A percentile compares a stretch with the other conserved stretches of the same genome.
phyloP scores from a whole-genome alignment of 2,888 invertebrate species.

The Dicranocentrus wangi region DNA sequence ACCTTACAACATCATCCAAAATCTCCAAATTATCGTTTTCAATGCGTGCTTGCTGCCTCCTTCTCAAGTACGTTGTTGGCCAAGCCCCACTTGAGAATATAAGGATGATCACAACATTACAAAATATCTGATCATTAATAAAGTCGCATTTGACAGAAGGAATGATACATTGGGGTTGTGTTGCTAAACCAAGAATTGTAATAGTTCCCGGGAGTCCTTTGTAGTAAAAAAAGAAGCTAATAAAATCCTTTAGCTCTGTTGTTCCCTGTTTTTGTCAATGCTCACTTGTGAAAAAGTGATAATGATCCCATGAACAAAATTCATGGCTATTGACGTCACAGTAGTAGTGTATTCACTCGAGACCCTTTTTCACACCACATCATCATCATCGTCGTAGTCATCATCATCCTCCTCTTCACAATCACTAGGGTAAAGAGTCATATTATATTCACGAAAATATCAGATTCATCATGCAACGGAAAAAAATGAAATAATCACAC shows the following conservation, averaged over 20 bases:
- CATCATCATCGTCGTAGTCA: slow-evolving; percentile 13
- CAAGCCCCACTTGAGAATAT: too few relatives aligned
- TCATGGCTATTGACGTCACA: background rate
- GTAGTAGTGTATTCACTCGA: background rate
- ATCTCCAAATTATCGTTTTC: too few relatives aligned
- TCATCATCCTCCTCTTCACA: background rate
- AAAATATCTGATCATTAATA: slow-evolving; percentile 70
- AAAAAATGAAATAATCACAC: too few relatives aligned
- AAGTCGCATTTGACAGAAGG: slow-evolving; percentile 68
- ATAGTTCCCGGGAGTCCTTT: slow-evolving; percentile 65
- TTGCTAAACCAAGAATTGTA: slow-evolving; percentile 42
- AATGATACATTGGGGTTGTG: slow-evolving; percentile 57
- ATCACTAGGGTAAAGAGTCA: background rate
- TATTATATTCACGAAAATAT: slow-evolving; percentile 11
- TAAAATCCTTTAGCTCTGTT: slow-evolving; percentile 27
- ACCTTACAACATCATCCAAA: too few relatives aligned
- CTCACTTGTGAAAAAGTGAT: background rate
- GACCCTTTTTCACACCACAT: slow-evolving; percentile 37
- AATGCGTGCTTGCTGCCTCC: too few relatives aligned
- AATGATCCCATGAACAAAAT: slow-evolving; percentile 14
- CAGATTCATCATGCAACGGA: too few relatives aligned
- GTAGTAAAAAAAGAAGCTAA: slow-evolving; percentile 43
- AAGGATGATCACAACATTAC: too few relatives aligned
- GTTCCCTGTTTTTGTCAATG: slow-evolving; percentile 17
- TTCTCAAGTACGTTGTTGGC: too few relatives aligned